Evolutionary conservation across 2,797 vertebrate genomes (phyloP), one percentile per base, ranked within the genome.

Genomic region (Premnoplex brunnescens): DNA sequence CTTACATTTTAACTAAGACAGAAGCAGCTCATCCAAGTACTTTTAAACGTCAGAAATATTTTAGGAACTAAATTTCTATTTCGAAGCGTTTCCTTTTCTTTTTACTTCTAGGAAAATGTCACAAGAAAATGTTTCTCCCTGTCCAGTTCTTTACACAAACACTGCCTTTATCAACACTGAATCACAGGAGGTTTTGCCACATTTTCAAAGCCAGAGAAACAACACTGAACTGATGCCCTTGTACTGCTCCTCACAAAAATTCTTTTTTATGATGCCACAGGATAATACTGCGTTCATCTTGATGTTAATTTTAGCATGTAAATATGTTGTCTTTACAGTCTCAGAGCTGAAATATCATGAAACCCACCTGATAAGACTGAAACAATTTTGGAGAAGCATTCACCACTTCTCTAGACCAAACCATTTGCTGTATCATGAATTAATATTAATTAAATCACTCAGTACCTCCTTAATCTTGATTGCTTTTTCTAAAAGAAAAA

Each of bases 101-200:
- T 74, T 36, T 36, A 36, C 62, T 81, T 13, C 14, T 80, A 51
- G 34, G n/a, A 78, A 1, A 0, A 0, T 18, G 23, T 60, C 44
- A 78, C 43, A 83, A 34, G 24, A 7, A 82, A 78, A 26, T 59
- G 24, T 36, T 71, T 85, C 14, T 78, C 30, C 10, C 14, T 56
- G 4, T n/a, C 49, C 36, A 49, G 30, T 66, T 48, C 39, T 88
- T 88, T 64, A 44, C 7, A 72, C 36, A 73, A 87, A 69, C 24
- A 36, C 5, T 55, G 46, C 60, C 39, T 68, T 81, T 87, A 63
- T 59, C 49, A 52, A 41, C 16, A 12, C 59, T 66, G 27, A 51
- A 0, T 74, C 44, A 48, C 24, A 62, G 5, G 3, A 36, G 36
- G 12, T 2, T 74, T 86, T 83, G 5, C 3, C 11, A 44, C 14